phyloP scores from a whole-genome alignment of 1,140 invertebrate genomes.

The Myzus persicae region DNA sequence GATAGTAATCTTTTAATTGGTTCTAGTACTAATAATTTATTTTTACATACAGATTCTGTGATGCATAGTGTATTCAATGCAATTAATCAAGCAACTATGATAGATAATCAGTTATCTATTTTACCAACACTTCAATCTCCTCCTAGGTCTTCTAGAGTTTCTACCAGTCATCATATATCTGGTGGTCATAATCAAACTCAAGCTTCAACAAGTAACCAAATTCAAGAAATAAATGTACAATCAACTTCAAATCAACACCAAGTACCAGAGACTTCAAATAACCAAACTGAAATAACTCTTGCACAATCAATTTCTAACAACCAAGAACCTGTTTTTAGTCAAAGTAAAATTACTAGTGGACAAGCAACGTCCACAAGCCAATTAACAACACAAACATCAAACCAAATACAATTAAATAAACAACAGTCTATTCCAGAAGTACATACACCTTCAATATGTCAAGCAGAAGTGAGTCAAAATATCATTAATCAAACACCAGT shows the following conservation, averaged over 20 bases:
- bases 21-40: constrained; percentile 18
- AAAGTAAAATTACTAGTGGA: neutral
- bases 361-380: neutral
- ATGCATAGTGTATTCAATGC: constrained; percentile 44
- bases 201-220: neutral
- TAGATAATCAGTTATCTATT: constrained; percentile 44
- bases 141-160: neutral
- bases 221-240: constrained; percentile 16
- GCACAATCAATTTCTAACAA: constrained; percentile 55
- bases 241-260: constrained; percentile 45
- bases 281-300: constrained; percentile 54
- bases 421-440: constrained; percentile 16
- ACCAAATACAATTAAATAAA: neutral
- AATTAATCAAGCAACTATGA: constrained; percentile 44
- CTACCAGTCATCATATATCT: neutral
- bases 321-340: constrained; percentile 47
- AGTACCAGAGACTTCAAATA: constrained; percentile 58
- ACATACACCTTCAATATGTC: neutral
- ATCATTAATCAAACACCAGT: constrained; percentile 44
- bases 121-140: constrained; percentile 11
- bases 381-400: neutral
- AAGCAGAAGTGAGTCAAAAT: constrained; percentile 19
- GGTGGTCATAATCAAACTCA: neutral
- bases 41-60: constrained; percentile 25
- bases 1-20: constrained; percentile 45